Percentiles rank a stretch among this genome's conserved stretches.
These are phyloP conservation scores for Formicarius rufipectus DNA, from an alignment of 2,113 vertebrate genomes.

Conservation along the genomic window DNA sequence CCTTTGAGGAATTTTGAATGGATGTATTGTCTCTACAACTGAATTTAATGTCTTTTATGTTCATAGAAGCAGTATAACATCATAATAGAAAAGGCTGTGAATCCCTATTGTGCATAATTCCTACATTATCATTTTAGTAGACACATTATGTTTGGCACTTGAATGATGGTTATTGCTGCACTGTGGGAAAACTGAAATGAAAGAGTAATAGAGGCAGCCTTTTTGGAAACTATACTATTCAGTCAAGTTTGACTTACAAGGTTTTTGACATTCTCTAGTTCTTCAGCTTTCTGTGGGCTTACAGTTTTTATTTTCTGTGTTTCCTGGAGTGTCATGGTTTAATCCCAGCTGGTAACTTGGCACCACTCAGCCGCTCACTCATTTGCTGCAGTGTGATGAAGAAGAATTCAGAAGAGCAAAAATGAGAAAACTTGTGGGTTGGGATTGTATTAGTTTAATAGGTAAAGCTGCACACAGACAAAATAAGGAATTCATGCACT, in stretches of 20 bases:
- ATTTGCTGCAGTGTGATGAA: background rate
- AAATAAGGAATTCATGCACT: background rate
- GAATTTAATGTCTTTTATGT: slow-evolving; percentile 25
- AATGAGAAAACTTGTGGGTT: fast-evolving
- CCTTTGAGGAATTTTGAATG: background rate
- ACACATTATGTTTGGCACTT: slow-evolving; percentile 23
- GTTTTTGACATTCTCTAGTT: background rate
- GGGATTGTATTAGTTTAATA: background rate
- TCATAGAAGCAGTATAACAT: slow-evolving; percentile 9
- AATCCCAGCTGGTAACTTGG: background rate
- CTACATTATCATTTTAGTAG: slow-evolving; percentile 33
- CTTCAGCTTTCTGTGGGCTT: background rate
- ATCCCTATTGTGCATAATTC: slow-evolving; percentile 43
- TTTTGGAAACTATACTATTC: background rate
- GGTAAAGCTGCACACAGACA: fast-evolving
- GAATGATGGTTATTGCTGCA: slow-evolving; percentile 38
- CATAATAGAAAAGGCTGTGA: slow-evolving; percentile 16
- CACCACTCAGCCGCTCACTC: fast-evolving
- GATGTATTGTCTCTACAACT: background rate
- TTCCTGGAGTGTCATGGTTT: background rate
- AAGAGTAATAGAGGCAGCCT: background rate
- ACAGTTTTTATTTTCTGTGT: background rate
- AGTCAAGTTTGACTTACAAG: background rate
- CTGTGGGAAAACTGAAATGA: slow-evolving; percentile 27
- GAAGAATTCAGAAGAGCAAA: background rate